A percentile compares a stretch with the other conserved stretches of the same genome.
Evolutionary conservation across 2,113 vertebrate species (phyloP).

Genomic region (Tachysurus vachellii): DNA sequence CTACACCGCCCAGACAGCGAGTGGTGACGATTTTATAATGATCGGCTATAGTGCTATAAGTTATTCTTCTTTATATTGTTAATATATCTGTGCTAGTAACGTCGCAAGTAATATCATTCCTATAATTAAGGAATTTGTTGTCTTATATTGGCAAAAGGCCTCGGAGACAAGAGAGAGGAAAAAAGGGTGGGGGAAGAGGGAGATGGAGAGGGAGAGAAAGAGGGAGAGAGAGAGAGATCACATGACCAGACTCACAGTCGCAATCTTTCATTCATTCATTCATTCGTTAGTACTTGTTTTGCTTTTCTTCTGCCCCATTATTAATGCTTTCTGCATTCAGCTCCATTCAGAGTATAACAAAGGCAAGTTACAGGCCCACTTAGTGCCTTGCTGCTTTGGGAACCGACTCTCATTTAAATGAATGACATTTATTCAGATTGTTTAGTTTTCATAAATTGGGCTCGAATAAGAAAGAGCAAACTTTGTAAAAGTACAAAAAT

Average conservation of each 20-base stretch:
- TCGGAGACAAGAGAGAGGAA: conserved; percentile 62
- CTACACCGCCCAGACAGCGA: conserved; percentile 74
- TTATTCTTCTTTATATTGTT: conserved; percentile 72
- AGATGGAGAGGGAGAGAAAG: neutral
- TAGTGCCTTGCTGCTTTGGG: neutral
- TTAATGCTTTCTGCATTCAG: conserved; percentile 31
- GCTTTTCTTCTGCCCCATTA: conserved; percentile 29
- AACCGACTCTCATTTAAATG: neutral
- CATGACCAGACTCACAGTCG: conserved; percentile 68
- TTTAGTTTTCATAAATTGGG: conserved; percentile 55
- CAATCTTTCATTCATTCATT: conserved; percentile 44
- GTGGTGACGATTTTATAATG: conserved; percentile 74
- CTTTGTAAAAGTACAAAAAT: conserved; percentile 62
- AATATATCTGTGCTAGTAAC: conserved; percentile 71
- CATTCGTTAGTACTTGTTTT: conserved; percentile 32
- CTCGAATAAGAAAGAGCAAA: conserved; percentile 69
- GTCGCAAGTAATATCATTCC: conserved; percentile 73
- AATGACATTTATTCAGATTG: conserved; percentile 43
- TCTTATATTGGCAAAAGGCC: conserved; percentile 68
- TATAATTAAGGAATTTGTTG: conserved; percentile 74
- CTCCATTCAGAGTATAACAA: neutral
- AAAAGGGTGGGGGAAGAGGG: neutral
- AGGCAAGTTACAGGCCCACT: neutral
- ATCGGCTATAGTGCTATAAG: conserved; percentile 79
- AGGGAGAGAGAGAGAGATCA: conserved; percentile 45